These are phyloP conservation scores for Drosophila emarginata DNA, from an alignment of 2,888 invertebrate species.

Conservation along the genomic window DNA sequence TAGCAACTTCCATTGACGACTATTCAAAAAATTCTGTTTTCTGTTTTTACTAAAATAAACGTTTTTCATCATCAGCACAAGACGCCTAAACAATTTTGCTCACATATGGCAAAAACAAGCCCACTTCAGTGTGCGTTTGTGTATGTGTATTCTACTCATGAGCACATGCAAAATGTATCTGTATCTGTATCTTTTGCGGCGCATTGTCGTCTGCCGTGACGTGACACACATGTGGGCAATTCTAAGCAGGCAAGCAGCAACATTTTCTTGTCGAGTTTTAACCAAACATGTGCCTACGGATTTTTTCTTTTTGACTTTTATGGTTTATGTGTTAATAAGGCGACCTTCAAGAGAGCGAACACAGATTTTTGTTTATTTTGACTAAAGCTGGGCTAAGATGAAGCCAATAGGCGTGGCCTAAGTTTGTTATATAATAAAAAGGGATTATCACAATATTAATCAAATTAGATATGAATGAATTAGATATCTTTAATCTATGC, in stretches of 20 bases:
- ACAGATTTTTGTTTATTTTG: constrained; percentile 53
- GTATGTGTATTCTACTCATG: constrained; percentile 35
- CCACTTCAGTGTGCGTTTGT: constrained; percentile 59
- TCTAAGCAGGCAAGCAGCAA: constrained; percentile 60
- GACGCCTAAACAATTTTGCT: constrained; percentile 68
- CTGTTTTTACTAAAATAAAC: constrained; percentile 47
- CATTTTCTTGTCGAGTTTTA: constrained; percentile 37
- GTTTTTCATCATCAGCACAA: constrained; percentile 39
- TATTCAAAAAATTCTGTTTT: constrained; percentile 62
- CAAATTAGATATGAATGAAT: not conserved
- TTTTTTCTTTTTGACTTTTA: constrained; percentile 58
- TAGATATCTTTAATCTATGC: not conserved
- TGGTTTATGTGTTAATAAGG: constrained; percentile 77
- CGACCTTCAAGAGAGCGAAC: constrained; percentile 62
- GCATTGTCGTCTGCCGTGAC: constrained; percentile 70
- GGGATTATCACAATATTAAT: not conserved
- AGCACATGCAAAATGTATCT: constrained; percentile 44
- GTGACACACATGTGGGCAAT: constrained; percentile 77
- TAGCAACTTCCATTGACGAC: constrained; percentile 65
- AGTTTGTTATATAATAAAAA: not conserved
- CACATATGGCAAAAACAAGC: constrained; percentile 77
- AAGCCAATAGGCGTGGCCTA: constrained; percentile 20
- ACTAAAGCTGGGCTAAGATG: constrained; percentile 13
- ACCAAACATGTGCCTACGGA: constrained; percentile 56
- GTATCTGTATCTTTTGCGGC: constrained; percentile 46